Base-by-base conservation (phyloP, 1,140 invertebrate genomes). In the Thaumetopoea pityocampa region DNA sequence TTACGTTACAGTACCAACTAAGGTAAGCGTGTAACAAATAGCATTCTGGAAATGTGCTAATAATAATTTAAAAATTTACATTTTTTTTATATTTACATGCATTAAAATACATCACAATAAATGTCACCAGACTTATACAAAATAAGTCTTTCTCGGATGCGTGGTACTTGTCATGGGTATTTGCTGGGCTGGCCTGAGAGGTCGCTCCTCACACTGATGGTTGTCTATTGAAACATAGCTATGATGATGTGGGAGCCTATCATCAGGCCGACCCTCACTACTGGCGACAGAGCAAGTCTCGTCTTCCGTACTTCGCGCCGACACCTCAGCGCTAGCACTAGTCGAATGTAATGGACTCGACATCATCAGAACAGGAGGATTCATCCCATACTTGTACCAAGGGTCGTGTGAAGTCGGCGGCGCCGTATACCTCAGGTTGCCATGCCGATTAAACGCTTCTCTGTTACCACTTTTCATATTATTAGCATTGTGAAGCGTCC, bases 191-290 rank as follows among this genome's bases (percentile, higher is more conserved):
- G 81, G 78, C 59, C 85, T 69, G 20, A 86, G 55, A 2, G 85
- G 85, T 6, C 79, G 54, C 51, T 85, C 80, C 50, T 86, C 85
- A 27, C 78, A 81, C 28, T 80, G 77, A 28, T 81, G 78, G 42
- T 84, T 85, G 45, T 86, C 85, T 51, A 86, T 86, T 19, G 82
- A 85, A 18, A 85, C 83, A 55, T 86, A 86, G 40, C 81, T 86
- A 44, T 86, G 85, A 34, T 85, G 82, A 50, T 85, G 72, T n/a
- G 82, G 73, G 36, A 83, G 52, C 5, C 77, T 67, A 44, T 86
- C 85, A 29, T 85, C 72, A 2, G 74, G 63, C 5, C 78, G 68
- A 36, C 78, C 77, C 22, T 84, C 80, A 29, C 79, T 84, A 43
- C 80, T 83, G 8, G 79, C 81, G 30, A 85, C 82, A 19, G 81